A percentile compares a stretch with the other conserved stretches of the same genome.
Conservation (phyloP, 53 echinoderm and acorn worm species). For the Luidia sarsii region DNA sequence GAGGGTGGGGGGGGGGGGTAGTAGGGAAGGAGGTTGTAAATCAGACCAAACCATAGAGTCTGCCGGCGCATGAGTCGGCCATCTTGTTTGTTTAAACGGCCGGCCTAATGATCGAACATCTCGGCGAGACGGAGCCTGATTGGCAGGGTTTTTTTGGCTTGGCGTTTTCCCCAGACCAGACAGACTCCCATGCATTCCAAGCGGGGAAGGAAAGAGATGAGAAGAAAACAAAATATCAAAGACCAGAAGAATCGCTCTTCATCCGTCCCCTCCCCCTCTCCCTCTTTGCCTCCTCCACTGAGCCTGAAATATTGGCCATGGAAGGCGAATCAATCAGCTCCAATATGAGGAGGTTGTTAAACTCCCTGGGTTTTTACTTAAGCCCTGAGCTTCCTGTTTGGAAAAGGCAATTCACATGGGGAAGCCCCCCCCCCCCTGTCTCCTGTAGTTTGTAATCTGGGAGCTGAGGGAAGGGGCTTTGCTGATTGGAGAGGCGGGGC, state of each 20-base stretch:
- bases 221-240: too few species aligned
- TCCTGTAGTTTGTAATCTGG: too few species aligned
- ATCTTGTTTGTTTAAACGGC: constrained; percentile 40
- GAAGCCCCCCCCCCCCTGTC: too few species aligned
- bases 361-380: constrained; percentile 10
- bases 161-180: neutral
- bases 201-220: neutral
- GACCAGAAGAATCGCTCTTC: too few species aligned
- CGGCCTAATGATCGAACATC: constrained; percentile 40
- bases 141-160: neutral
- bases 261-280: too few species aligned
- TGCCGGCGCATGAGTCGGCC: constrained; percentile 19
- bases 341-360: constrained; percentile 11
- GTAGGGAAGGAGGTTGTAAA: constrained; percentile 9
- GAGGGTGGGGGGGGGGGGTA: too few species aligned
- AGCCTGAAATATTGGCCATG: neutral
- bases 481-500: too few species aligned
- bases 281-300: too few species aligned
- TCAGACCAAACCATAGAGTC: neutral
- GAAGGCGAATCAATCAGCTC: constrained; percentile 39
- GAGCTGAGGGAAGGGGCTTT: too few species aligned
- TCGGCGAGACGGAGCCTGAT: neutral
- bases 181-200: neutral
- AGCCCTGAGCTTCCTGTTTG: neutral
- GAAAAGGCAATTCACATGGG: too few species aligned